These are phyloP conservation scores for Erythrocercus mccallii DNA, from an alignment of 2,113 vertebrate species.

Conservation along the genomic window DNA sequence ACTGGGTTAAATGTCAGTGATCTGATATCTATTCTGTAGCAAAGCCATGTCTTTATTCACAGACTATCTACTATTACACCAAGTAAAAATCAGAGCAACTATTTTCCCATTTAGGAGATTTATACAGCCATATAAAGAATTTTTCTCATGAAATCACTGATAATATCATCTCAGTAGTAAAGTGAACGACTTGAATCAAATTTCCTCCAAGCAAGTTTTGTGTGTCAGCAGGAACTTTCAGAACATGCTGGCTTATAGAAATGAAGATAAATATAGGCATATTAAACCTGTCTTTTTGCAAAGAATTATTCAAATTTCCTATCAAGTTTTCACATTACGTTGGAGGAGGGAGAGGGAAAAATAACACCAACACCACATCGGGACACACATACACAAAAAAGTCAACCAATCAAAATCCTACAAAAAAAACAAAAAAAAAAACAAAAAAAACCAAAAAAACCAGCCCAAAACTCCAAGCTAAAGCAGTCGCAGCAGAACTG, in stretches of 20 bases:
- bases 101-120: slow-evolving; percentile 70
- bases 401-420: not conserved
- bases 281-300: not conserved
- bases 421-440: not conserved
- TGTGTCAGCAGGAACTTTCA: slow-evolving; percentile 59
- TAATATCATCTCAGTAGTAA: slow-evolving; percentile 61
- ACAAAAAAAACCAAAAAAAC: too few relatives aligned
- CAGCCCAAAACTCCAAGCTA: not conserved
- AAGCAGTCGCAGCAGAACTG: not conserved
- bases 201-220: slow-evolving; percentile 56
- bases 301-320: slow-evolving; percentile 36
- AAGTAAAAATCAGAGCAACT: slow-evolving; percentile 50
- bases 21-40: slow-evolving; percentile 34
- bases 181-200: slow-evolving; percentile 52
- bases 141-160: slow-evolving; percentile 60
- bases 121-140: slow-evolving; percentile 67
- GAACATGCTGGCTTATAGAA: slow-evolving; percentile 51
- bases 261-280: slow-evolving; percentile 56
- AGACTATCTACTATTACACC: slow-evolving; percentile 36
- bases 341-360: slow-evolving; percentile 1
- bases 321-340: slow-evolving; percentile 30
- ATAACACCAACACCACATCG: not conserved
- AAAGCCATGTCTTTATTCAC: slow-evolving; percentile 55
- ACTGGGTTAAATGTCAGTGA: slow-evolving; percentile 60
- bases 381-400: not conserved